phyloP scores from a whole-genome alignment of 2,113 vertebrate species.

The Marcusenius ussheri region DNA sequence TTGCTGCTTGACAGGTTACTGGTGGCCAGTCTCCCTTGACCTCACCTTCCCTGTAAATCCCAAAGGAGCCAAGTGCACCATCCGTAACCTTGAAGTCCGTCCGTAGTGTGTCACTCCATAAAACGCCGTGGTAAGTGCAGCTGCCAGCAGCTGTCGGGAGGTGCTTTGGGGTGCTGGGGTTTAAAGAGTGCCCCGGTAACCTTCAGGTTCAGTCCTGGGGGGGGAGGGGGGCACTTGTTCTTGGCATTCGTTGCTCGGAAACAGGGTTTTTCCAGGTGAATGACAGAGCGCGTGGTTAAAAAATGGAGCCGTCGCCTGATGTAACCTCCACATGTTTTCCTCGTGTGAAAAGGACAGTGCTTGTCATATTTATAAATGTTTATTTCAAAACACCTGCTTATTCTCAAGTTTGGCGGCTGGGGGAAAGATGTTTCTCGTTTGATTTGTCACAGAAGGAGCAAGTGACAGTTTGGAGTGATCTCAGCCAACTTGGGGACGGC shows the following conservation, averaged over 20 bases:
- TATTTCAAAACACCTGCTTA: conserved; percentile 4
- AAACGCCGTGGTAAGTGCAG: background rate
- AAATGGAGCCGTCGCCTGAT: background rate
- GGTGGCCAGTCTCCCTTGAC: background rate
- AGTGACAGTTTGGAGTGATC: background rate
- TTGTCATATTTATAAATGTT: conserved; percentile 3
- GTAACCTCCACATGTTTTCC: background rate
- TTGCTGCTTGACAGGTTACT: background rate
- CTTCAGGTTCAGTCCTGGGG: background rate
- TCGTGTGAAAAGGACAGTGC: background rate
- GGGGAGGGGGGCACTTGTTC: background rate
- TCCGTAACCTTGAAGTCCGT: background rate
- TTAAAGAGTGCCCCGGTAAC: background rate
- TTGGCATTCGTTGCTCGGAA: background rate
- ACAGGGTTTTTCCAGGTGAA: background rate
- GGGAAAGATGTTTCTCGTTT: background rate
- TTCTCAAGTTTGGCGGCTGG: conserved; percentile 7
- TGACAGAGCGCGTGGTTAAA: background rate
- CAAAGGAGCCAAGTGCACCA: background rate
- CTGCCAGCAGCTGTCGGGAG: background rate
- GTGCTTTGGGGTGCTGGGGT: background rate
- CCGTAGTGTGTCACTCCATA: background rate
- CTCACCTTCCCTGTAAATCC: background rate
- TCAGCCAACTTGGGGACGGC: background rate
- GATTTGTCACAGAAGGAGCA: conserved; percentile 6